Evolutionary conservation across 2,797 vertebrate genomes (phyloP).

Genomic region (Danio choprae): DNA sequence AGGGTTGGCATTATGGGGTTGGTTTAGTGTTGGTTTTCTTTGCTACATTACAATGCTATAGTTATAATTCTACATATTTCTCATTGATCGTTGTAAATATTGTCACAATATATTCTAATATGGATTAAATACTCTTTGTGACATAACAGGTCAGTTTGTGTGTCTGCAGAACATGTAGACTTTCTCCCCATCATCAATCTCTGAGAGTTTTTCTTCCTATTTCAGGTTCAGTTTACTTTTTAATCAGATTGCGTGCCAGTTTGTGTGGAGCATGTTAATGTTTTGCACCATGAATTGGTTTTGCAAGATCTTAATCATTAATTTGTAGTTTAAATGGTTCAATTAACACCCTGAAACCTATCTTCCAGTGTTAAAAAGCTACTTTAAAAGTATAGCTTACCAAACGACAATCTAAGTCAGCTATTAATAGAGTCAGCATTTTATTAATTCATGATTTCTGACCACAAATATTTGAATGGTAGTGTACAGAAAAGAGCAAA

Average conservation of each 20-base stretch:
- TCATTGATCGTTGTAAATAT: not conserved
- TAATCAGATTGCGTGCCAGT: not conserved
- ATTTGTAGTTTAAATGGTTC: not conserved
- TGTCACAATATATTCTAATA: not conserved
- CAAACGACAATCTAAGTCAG: not conserved
- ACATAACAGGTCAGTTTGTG: conserved; percentile 24
- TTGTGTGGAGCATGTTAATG: not conserved
- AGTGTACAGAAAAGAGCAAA: no score
- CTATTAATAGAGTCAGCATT: not conserved
- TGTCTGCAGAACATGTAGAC: conserved; percentile 18
- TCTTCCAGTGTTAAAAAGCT: not conserved
- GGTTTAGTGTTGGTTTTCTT: no score
- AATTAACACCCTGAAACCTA: not conserved
- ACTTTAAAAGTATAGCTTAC: not conserved
- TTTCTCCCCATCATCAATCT: conserved; percentile 23
- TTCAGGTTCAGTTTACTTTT: conserved; percentile 10
- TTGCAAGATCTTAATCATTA: conserved; percentile 5
- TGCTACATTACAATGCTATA: not conserved
- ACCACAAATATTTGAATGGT: no score
- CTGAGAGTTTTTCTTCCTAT: conserved; percentile 28
- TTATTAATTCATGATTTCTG: no score
- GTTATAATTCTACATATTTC: not conserved
- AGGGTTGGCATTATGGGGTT: no score
- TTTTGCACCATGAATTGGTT: not conserved
- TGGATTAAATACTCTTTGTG: not conserved